Base-by-base conservation (phyloP, 35 echinoderm and acorn worm species). In the Stichopus chloronotus region DNA sequence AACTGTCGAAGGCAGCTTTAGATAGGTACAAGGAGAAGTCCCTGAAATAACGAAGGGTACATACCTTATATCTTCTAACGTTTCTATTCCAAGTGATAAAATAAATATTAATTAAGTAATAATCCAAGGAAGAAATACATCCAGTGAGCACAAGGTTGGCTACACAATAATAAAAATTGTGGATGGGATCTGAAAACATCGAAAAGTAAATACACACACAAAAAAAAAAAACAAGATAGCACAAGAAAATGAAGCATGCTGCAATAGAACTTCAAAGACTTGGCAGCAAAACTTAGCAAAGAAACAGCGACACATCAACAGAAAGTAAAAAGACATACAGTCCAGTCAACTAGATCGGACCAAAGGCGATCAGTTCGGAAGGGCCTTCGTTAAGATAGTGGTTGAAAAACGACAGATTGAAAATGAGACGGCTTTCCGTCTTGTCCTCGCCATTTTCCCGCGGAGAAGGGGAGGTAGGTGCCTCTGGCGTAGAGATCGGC, bases 361-460 rank as follows among this genome's bases (percentile, higher is more conserved):
- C n/a, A 25, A 12, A 23, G 76, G 9, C 76, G 72, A 76, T 76
- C 72, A 76, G 72, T 76, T 76, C 21, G 21, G 21, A 78, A 5
- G 52, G 4, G 19, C 6, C n/a, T 78, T n/a, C n/a, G n/a, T 22
- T 78, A 78, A 78, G 24, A 76, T 76, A 76, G 24, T 76, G 5
- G 4, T 76, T 76, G 74, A 78, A 23, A 11, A 24, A 78, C 16
- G 12, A 5, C 52, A 20, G 1, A 78, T 11, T 25, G 76, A 2
- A 78, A 78, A 1, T 78, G 16, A 78, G 1, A 78, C 21, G 19
- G n/a, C 21, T 78, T 78, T 8, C 76, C 76, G 52, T 78, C 76
- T 21, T 78, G 76, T 20, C 76, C 76, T 65, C 57, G 53, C 85
- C 57, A 63, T 61, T 88, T 88, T 58, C 85, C 57, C 7, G 58